A percentile compares a stretch with the other conserved stretches of the same genome.
Evolutionary conservation across 1,140 invertebrate species (phyloP).

Genomic region (Polyergus mexicanus): DNA sequence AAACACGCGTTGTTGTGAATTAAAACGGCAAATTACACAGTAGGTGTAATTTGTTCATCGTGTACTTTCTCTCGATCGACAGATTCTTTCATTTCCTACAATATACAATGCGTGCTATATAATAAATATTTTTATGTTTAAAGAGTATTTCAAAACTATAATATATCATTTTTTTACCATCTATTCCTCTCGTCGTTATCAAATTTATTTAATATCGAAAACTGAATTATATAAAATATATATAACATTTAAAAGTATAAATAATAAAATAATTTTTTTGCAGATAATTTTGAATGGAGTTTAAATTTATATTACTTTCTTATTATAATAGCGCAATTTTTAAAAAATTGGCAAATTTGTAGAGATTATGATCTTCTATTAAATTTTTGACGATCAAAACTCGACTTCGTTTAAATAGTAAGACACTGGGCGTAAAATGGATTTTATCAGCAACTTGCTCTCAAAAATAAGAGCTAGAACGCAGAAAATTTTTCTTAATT

Average conservation of each 20-base stretch:
- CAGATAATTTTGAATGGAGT: too few species aligned
- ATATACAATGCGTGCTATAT: neutral
- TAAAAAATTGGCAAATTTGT: too few species aligned
- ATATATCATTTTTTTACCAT: neutral
- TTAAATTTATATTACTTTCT: neutral
- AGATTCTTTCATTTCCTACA: neutral
- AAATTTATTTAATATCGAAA: neutral
- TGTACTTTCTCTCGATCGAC: neutral
- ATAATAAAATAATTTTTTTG: neutral
- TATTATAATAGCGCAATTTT: neutral
- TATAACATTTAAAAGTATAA: neutral
- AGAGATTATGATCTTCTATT: neutral
- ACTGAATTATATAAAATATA: neutral
- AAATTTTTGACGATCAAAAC: neutral
- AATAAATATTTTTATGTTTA: neutral
- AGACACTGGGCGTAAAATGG: neutral
- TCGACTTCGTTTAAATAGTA: neutral
- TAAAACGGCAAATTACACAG: constrained; percentile 37
- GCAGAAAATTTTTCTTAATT: constrained; percentile 15
- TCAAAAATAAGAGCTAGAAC: neutral
- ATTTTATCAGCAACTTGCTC: neutral
- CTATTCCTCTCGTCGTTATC: neutral
- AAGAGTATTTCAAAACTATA: neutral
- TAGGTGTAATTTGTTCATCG: neutral
- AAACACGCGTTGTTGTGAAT: constrained; percentile 17